These are phyloP conservation scores for Pitta sordida DNA, from an alignment of 2,113 vertebrate genomes.

Conservation along the genomic window DNA sequence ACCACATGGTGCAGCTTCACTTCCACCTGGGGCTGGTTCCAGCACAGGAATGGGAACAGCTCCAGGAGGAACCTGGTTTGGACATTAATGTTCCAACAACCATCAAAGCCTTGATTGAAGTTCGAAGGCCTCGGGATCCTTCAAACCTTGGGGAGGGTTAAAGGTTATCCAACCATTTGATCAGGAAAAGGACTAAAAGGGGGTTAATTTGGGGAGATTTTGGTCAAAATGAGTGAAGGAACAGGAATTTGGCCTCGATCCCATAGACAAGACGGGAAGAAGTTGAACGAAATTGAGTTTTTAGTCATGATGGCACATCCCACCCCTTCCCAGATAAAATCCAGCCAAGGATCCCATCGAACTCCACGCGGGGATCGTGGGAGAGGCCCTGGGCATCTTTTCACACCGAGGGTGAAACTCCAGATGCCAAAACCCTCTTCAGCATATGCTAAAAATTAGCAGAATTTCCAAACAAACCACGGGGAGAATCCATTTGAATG, in stretches of 20 bases:
- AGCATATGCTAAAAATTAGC: constrained; percentile 23
- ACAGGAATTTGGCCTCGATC: background rate
- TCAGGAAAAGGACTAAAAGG: background rate
- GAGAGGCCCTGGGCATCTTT: background rate
- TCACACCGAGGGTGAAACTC: background rate
- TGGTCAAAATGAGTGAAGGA: background rate
- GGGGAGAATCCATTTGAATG: background rate
- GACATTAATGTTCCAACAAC: too few species aligned
- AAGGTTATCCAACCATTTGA: background rate
- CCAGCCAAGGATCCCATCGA: background rate
- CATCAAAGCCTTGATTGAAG: background rate
- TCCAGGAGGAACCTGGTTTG: background rate
- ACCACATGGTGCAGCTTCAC: too few species aligned
- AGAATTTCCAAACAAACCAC: background rate
- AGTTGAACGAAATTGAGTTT: background rate
- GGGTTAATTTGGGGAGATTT: background rate
- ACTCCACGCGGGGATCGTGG: background rate
- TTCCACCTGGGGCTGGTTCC: background rate
- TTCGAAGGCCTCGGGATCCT: background rate
- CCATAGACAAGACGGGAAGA: background rate
- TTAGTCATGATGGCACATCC: background rate
- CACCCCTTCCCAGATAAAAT: background rate
- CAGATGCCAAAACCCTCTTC: background rate
- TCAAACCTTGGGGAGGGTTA: background rate
- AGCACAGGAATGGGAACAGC: background rate